phyloP scores from a whole-genome alignment of 2,888 invertebrate genomes.

The Lasioglossum oenotherae region DNA sequence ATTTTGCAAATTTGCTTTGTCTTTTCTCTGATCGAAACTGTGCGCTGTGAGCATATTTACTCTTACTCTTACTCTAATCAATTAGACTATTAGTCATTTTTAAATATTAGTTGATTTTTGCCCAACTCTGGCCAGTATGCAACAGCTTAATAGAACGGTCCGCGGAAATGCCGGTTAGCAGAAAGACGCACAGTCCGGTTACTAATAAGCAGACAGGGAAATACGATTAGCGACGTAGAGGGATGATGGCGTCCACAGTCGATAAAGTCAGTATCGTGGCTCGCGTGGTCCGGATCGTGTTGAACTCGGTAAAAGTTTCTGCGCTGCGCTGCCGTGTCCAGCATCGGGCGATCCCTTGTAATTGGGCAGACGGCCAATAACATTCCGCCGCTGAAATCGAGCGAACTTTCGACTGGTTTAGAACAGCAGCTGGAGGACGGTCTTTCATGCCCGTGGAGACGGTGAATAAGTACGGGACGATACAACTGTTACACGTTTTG shows the following conservation, averaged over 20 bases:
- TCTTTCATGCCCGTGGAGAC: constrained; percentile 37
- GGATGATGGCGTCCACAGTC: constrained; percentile 2
- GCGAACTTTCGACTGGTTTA: constrained; percentile 58
- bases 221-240: not conserved
- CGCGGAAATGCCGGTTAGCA: no score
- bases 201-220: not conserved
- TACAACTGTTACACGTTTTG: constrained; percentile 37
- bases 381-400: constrained; percentile 57
- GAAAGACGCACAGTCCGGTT: not conserved
- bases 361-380: constrained; percentile 67
- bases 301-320: constrained; percentile 12
- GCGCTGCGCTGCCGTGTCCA: constrained; percentile 47
- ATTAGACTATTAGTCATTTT: no score
- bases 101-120: no score
- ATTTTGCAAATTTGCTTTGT: no score
- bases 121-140: no score
- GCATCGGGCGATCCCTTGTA: constrained; percentile 53
- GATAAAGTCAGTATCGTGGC: not conserved
- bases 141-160: no score
- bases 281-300: not conserved
- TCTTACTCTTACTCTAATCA: no score
- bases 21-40: no score
- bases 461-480: constrained; percentile 51
- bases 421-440: constrained; percentile 49
- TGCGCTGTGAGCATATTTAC: no score